Evolutionary conservation across 2,888 invertebrate genomes (phyloP).

Genomic region (Cerastis rubricosa): DNA sequence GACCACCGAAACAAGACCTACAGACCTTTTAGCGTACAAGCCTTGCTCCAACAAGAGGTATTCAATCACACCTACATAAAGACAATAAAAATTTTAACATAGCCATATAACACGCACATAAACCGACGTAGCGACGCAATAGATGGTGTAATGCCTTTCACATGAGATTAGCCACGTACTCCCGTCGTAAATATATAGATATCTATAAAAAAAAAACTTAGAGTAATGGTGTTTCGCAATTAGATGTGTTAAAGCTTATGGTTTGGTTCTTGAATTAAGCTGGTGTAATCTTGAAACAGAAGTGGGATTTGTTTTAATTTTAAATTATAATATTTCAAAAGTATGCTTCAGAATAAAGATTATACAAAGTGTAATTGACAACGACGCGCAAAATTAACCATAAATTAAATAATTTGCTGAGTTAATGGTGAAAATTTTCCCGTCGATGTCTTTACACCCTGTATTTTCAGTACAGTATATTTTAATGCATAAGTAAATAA

Average conservation of each 20-base stretch:
- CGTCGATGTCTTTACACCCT: too few species aligned
- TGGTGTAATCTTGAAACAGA: slow-evolving; percentile 29
- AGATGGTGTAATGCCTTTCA: slow-evolving; percentile 64
- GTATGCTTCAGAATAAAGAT: not conserved
- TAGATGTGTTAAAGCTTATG: slow-evolving; percentile 28
- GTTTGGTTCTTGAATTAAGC: slow-evolving; percentile 14
- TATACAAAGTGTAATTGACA: too few species aligned
- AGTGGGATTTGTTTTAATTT: not conserved
- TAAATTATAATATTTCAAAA: not conserved
- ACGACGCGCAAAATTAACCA: not conserved
- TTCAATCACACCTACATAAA: slow-evolving; percentile 63
- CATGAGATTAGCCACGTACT: slow-evolving; percentile 63
- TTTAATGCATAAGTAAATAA: not conserved
- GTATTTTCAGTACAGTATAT: not conserved
- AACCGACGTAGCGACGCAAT: slow-evolving; percentile 47
- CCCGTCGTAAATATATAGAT: slow-evolving; percentile 51
- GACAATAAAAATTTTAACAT: slow-evolving; percentile 67
- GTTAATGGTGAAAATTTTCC: not conserved
- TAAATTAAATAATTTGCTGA: not conserved
- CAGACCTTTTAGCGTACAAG: slow-evolving; percentile 35
- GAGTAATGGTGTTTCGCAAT: slow-evolving; percentile 57
- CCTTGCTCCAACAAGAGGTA: slow-evolving; percentile 26
- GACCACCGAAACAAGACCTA: slow-evolving; percentile 26
- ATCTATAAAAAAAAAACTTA: slow-evolving; percentile 49
- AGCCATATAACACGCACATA: slow-evolving; percentile 62